Percentiles rank a stretch among this genome's conserved stretches.
Evolutionary conservation across 2,888 invertebrate species (phyloP).

Genomic region (Drosophila antonietae): DNA sequence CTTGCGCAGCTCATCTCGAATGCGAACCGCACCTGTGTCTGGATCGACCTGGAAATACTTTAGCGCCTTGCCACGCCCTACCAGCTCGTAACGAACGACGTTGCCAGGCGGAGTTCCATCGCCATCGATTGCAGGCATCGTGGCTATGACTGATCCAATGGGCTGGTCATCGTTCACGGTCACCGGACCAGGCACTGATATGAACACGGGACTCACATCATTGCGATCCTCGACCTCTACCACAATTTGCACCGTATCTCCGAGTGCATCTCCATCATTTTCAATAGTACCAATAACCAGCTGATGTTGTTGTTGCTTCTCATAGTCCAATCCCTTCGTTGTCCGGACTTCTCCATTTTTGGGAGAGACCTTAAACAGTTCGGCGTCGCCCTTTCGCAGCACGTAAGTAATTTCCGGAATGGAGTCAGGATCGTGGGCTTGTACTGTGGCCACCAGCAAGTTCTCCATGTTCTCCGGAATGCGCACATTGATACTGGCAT

Average conservation of each 20-base stretch:
- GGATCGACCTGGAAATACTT: slow-evolving; percentile 95
- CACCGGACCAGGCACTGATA: slow-evolving; percentile 92
- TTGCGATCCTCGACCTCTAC: slow-evolving; percentile 90
- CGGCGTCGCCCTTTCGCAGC: slow-evolving; percentile 92
- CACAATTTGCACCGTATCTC: slow-evolving; percentile 88
- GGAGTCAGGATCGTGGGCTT: slow-evolving; percentile 94
- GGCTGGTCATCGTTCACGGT: slow-evolving; percentile 93
- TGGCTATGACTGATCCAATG: slow-evolving; percentile 92
- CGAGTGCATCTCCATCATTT: slow-evolving; percentile 89
- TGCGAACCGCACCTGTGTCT: slow-evolving; percentile 91
- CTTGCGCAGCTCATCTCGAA: slow-evolving; percentile 93
- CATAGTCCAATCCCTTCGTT: slow-evolving; percentile 91
- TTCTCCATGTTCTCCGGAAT: slow-evolving; percentile 95
- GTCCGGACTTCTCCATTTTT: slow-evolving; percentile 92
- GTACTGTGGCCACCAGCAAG: slow-evolving; percentile 91
- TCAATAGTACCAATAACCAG: slow-evolving; percentile 93
- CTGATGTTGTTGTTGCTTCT: slow-evolving; percentile 89
- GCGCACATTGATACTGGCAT: slow-evolving; percentile 89
- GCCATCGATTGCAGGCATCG: slow-evolving; percentile 91
- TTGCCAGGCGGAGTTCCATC: slow-evolving; percentile 95
- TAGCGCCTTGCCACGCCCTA: slow-evolving; percentile 91
- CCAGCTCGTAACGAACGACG: slow-evolving; percentile 91
- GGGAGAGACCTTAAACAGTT: slow-evolving; percentile 93
- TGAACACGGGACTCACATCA: slow-evolving; percentile 94
- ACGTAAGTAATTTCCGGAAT: slow-evolving; percentile 93